Base-by-base conservation (phyloP, 2,113 vertebrate genomes). In the Aphyosemion australe region DNA sequence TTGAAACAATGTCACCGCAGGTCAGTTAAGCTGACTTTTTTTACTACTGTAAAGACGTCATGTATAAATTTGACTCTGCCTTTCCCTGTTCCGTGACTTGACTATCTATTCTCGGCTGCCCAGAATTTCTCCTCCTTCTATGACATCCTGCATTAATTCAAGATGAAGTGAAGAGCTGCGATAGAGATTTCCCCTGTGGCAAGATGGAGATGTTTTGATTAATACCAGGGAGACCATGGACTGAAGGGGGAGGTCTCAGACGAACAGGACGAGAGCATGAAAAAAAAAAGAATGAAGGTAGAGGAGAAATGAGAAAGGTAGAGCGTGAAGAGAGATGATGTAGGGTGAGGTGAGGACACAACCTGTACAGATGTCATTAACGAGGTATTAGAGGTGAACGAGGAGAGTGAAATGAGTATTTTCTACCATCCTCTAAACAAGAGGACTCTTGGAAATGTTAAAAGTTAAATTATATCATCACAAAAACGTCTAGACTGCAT, bases 151-250 rank as follows among this genome's bases (percentile, higher is more conserved):
- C 79, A 89, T 88, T 87, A 72, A 87, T 87, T 84, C 72, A 69
- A 81, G 59, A 84, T 79, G 82, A 87, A 84, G 74, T 86, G 83
- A 80, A 70, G 74, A 77, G 80, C 56, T 74, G 78, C 50, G 39
- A 78, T 57, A 67, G 71, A 81, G 75, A 89, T 87, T 88, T 82
- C 77, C 76, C 85, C 69, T 1, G 51, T 78, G 84, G 86, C 51
- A 15, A 83, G 66, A 84, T 69, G 62, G 68, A 77, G 70, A 86
- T 78, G 69, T 68, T 57, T 37, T 80, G 78, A 89, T 89, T 83
- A 86, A 86, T 76, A 76, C 63, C 49, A 78, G 65, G 61, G 74
- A 79, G 72, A 80, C 2, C n/a, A 46, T 58, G 47, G 19, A 43
- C 67, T n/a, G 57, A 55, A 58, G 54, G 62, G 67, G 59, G 9